Conservation (phyloP, 2,888 invertebrate genomes). For the Yponomeuta plumbellus region DNA sequence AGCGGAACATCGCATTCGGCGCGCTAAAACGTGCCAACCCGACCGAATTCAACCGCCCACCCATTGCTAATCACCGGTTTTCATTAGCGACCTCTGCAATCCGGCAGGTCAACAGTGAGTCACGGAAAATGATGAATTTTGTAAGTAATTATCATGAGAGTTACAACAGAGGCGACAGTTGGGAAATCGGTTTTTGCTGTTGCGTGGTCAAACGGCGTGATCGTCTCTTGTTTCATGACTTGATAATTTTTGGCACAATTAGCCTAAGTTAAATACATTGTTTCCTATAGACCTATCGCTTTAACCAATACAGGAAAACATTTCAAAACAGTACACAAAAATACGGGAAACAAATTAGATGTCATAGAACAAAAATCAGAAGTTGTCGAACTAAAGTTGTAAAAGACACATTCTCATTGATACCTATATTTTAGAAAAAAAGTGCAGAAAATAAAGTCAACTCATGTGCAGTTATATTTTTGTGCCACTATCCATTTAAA, state of each 20-base stretch:
- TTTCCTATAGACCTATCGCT: background rate
- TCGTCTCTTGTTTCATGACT: background rate
- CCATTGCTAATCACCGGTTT: background rate
- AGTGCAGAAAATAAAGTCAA: no score
- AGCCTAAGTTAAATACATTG: background rate
- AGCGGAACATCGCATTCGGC: slow-evolving; percentile 24
- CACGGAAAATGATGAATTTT: background rate
- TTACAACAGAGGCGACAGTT: slow-evolving; percentile 2
- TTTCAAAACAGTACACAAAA: no score
- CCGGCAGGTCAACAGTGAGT: background rate
- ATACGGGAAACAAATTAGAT: no score
- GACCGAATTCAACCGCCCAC: slow-evolving; percentile 23
- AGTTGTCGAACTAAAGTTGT: no score
- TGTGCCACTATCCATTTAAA: no score
- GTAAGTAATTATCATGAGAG: background rate
- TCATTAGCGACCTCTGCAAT: background rate
- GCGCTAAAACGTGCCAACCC: slow-evolving; percentile 24
- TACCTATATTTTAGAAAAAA: no score
- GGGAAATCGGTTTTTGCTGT: slow-evolving; percentile 1
- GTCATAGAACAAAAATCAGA: no score
- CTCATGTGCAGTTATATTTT: no score
- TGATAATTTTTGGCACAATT: background rate
- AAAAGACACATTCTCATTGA: no score
- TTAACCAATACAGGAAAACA: no score
- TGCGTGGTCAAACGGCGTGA: background rate